A percentile compares a stretch with the other conserved stretches of the same genome.
Evolutionary conservation across 2,888 invertebrate species (phyloP).

Genomic region (Synanthedon tipuliformis): DNA sequence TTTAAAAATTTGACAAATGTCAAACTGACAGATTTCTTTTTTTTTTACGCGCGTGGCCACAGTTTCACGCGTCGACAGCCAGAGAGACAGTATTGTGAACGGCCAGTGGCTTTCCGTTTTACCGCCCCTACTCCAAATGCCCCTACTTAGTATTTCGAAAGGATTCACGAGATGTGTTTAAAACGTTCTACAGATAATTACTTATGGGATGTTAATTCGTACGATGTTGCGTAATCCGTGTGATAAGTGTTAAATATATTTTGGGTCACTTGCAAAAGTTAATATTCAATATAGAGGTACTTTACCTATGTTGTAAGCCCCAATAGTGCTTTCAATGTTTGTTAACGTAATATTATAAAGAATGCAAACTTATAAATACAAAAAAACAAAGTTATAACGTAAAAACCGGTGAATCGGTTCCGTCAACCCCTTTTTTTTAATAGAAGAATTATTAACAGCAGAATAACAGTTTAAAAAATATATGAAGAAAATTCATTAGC

Average conservation of each 20-base stretch:
- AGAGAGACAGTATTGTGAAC: slow-evolving; percentile 44
- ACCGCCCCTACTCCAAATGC: slow-evolving; percentile 60
- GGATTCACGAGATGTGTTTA: slow-evolving; percentile 41
- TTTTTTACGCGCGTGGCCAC: slow-evolving; percentile 24
- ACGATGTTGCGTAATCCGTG: slow-evolving; percentile 24
- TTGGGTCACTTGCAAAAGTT: background rate
- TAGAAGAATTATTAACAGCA: too few species aligned
- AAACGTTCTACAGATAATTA: slow-evolving; percentile 26
- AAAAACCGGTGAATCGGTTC: too few species aligned
- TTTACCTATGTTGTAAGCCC: too few species aligned
- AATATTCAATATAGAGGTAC: too few species aligned
- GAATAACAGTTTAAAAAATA: too few species aligned
- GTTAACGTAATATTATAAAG: too few species aligned
- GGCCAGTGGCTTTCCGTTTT: slow-evolving; percentile 49
- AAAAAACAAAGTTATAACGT: too few species aligned
- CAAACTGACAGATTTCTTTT: slow-evolving; percentile 15
- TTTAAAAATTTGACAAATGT: slow-evolving; percentile 3
- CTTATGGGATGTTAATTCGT: slow-evolving; percentile 41
- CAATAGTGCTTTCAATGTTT: too few species aligned
- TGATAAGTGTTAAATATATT: background rate
- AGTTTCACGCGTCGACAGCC: slow-evolving; percentile 44
- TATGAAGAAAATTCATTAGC: too few species aligned
- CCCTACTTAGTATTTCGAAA: slow-evolving; percentile 61
- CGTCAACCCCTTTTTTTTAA: too few species aligned
- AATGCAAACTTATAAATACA: too few species aligned